A percentile compares a stretch with the other conserved stretches of the same genome.
Conservation (phyloP, 1,140 invertebrate species). For the Sycobia sp. region DNA sequence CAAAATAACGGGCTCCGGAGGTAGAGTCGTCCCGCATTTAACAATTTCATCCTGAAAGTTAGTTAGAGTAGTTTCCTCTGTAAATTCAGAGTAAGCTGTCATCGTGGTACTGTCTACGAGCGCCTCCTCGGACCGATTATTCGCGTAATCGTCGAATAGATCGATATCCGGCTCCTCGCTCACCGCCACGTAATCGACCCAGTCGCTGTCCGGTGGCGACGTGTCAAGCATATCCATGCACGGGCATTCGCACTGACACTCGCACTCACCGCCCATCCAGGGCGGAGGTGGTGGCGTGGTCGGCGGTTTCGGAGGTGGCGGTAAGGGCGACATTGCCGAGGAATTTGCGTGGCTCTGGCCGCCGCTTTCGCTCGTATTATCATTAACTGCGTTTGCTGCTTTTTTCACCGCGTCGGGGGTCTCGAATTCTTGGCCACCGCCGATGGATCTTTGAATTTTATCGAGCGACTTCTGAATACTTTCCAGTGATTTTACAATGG, state of each 20-base stretch:
- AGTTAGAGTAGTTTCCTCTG: too few relatives aligned
- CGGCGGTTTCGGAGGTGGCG: slow-evolving; percentile 46
- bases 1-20: slow-evolving; percentile 72
- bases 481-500: too few relatives aligned
- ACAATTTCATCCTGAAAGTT: too few relatives aligned
- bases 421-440: slow-evolving; percentile 43
- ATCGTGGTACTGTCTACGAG: too few relatives aligned
- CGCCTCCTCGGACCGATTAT: neutral
- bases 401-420: slow-evolving; percentile 42
- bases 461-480: slow-evolving; percentile 18
- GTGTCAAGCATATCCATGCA: slow-evolving; percentile 54
- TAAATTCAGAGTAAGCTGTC: too few relatives aligned
- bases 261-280: slow-evolving; percentile 70
- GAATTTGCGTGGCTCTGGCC: too few relatives aligned
- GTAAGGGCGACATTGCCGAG: slow-evolving; percentile 3
- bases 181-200: neutral
- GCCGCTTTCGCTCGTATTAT: too few relatives aligned
- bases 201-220: slow-evolving; percentile 45
- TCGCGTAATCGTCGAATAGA: slow-evolving; percentile 11
- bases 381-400: too few relatives aligned
- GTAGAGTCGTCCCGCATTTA: too few relatives aligned
- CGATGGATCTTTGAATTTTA: slow-evolving; percentile 15
- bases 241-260: slow-evolving; percentile 77
- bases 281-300: slow-evolving; percentile 45
- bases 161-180: slow-evolving; percentile 2